A percentile compares a stretch with the other conserved stretches of the same genome.
phyloP scores from a whole-genome alignment of 2,797 vertebrate genomes.

The Jordanella pulchra region DNA sequence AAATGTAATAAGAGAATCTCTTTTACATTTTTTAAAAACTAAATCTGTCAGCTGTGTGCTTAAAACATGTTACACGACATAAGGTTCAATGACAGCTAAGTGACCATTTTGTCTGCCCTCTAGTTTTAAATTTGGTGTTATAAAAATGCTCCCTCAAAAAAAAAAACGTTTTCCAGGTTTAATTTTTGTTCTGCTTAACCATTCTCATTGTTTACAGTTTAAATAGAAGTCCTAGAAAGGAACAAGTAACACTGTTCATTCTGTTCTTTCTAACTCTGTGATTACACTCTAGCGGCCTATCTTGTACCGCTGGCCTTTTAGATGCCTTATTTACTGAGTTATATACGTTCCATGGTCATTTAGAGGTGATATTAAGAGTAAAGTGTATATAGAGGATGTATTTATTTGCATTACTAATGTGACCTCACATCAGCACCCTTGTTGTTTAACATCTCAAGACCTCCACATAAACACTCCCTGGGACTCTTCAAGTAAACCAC shows the following conservation, averaged over 20 bases:
- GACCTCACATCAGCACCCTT: slow-evolving; percentile 68
- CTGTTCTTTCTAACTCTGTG: slow-evolving; percentile 73
- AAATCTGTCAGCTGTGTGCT: neutral
- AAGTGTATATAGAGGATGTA: slow-evolving; percentile 78
- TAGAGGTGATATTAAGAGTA: slow-evolving; percentile 72
- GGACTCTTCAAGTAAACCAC: slow-evolving; percentile 27
- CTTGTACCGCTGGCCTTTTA: slow-evolving; percentile 79
- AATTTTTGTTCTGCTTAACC: slow-evolving; percentile 6
- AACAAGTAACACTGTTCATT: slow-evolving; percentile 50
- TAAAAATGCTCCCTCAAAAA: neutral
- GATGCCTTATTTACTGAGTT: slow-evolving; percentile 85
- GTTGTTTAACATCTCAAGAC: slow-evolving; percentile 49
- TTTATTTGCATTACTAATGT: slow-evolving; percentile 75
- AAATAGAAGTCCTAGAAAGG: neutral
- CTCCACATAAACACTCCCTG: slow-evolving; percentile 37
- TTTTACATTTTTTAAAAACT: neutral
- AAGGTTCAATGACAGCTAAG: neutral
- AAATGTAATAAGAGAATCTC: neutral
- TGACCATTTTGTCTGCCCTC: neutral
- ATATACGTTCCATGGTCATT: slow-evolving; percentile 69
- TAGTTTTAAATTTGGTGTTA: slow-evolving; percentile 1
- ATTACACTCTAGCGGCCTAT: slow-evolving; percentile 70
- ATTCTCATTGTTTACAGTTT: slow-evolving; percentile 6
- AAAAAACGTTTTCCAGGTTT: neutral
- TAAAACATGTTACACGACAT: neutral